These are phyloP conservation scores for Agrochola macilenta DNA, from an alignment of 2,888 invertebrate species.

Conservation along the genomic window DNA sequence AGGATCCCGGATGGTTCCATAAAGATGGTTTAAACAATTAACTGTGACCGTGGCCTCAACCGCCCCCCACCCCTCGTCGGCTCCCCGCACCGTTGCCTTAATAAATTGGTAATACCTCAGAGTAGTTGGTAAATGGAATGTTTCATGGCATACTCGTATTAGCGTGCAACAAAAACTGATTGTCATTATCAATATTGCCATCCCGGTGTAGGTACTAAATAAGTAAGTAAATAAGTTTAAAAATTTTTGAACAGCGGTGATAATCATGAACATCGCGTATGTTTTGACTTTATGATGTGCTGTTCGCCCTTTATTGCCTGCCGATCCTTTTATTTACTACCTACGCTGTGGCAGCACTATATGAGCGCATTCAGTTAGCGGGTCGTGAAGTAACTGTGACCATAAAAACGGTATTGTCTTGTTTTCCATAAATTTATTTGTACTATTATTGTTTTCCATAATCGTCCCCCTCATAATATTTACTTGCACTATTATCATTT, in stretches of 20 bases:
- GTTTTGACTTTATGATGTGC: no score
- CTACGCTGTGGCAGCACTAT: slow-evolving; percentile 1
- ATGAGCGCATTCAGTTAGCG: slow-evolving; percentile 7
- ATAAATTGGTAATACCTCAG: slow-evolving; percentile 9
- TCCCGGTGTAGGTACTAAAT: not conserved
- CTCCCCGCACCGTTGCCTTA: slow-evolving; percentile 9
- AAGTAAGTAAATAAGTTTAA: not conserved
- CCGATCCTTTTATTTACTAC: not conserved
- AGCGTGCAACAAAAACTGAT: not conserved
- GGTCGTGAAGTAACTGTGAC: slow-evolving; percentile 2
- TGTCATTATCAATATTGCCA: not conserved
- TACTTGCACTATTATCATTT: no score
- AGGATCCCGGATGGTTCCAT: slow-evolving; percentile 27
- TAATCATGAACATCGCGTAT: no score
- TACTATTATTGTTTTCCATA: no score
- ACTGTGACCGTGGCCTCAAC: slow-evolving; percentile 24
- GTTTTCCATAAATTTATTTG: no score
- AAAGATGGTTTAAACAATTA: slow-evolving; percentile 60
- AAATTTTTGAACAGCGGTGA: not conserved
- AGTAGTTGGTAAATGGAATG: slow-evolving; percentile 5
- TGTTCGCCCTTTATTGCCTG: not conserved
- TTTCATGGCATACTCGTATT: not conserved
- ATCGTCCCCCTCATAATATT: no score
- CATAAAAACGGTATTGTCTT: no score
- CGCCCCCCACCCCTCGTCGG: not conserved